Base-by-base conservation (phyloP, 2,113 vertebrate genomes). In the Mus spicilegus region DNA sequence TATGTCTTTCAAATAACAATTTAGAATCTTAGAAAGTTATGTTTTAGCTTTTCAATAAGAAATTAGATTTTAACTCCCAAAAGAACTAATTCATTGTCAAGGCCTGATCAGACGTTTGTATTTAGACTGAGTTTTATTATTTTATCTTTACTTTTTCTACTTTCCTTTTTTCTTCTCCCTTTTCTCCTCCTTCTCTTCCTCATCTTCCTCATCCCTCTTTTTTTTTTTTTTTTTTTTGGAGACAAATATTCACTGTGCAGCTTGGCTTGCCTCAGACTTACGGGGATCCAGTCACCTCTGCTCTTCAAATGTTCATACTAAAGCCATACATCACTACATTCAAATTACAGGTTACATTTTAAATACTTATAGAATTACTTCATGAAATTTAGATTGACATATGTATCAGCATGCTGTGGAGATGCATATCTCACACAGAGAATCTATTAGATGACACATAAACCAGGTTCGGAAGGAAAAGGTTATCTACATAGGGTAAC, bases 1-100 rank as follows among this genome's bases (percentile, higher is more conserved):
- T 54, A 3, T 85, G 14, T 30, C 73, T 97, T 93, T 78, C 13
- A 87, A 95, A 26, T 73, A 91, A 93, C 84, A 61, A 94, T 92
- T 89, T 73, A 87, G 77, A 80, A 39, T 80, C 19, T 90, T 3
- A 58, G n/a, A 86, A 88, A 89, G 46, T 3, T 20, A 86, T 61
- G 75, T 87, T 82, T 90, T 85, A 61, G 30, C 14, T 93, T 33
- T 81, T 46, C 54, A 82, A 58, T 39, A 28, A 16, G 13, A 65
- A 67, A 65, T 49, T 86, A 65, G 39, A 33, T 95, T 89, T 75
- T 87, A 65, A 36, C 3, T 61, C 87, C 33, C 14, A 56, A 51
- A 72, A 54, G 1, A 70, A 54, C 58, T 30, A 72, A 46, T 26
- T 84, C 77, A 42, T 28, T 49, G 46, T 65, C 46, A 90, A 82